phyloP scores from a whole-genome alignment of 2,888 invertebrate genomes.

The Plagiodera versicolora region DNA sequence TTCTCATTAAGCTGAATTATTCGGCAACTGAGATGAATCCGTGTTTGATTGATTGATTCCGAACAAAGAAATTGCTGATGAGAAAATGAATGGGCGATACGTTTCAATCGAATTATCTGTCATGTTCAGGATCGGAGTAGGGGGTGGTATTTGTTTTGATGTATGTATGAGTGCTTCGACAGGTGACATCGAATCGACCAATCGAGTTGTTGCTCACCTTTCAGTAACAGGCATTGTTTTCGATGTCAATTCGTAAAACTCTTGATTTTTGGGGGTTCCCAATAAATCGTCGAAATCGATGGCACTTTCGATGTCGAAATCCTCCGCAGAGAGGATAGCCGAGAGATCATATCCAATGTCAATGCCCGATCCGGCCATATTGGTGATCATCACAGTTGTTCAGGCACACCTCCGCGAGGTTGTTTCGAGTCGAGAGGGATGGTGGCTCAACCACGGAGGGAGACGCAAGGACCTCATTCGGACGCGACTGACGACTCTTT shows the following conservation, averaged over 20 bases:
- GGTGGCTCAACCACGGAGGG: slow-evolving; percentile 18
- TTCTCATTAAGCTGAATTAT: slow-evolving; percentile 6
- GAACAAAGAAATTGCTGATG: too few species aligned
- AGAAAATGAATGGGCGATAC: too few species aligned
- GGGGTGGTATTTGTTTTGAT: not conserved
- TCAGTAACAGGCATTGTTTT: slow-evolving; percentile 62
- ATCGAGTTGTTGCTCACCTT: slow-evolving; percentile 56
- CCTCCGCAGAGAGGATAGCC: slow-evolving; percentile 57
- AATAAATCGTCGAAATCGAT: slow-evolving; percentile 58
- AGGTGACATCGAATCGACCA: slow-evolving; percentile 22
- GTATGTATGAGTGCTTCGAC: slow-evolving; percentile 7
- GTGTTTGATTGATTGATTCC: too few species aligned
- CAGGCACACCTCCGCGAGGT: slow-evolving; percentile 24
- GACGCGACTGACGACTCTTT: slow-evolving; percentile 42
- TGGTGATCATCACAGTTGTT: slow-evolving; percentile 28
- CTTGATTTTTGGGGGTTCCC: slow-evolving; percentile 59
- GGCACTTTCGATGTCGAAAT: slow-evolving; percentile 57
- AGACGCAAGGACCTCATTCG: slow-evolving; percentile 29
- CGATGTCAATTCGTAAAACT: slow-evolving; percentile 66
- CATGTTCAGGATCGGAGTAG: not conserved
- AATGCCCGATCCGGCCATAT: slow-evolving; percentile 65
- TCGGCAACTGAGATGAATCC: too few species aligned
- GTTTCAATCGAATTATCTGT: slow-evolving; percentile 22
- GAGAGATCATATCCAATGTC: slow-evolving; percentile 67
- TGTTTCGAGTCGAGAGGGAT: slow-evolving; percentile 8